Conservation (phyloP, 2,113 vertebrate species). For the Phaethornis superciliosus region DNA sequence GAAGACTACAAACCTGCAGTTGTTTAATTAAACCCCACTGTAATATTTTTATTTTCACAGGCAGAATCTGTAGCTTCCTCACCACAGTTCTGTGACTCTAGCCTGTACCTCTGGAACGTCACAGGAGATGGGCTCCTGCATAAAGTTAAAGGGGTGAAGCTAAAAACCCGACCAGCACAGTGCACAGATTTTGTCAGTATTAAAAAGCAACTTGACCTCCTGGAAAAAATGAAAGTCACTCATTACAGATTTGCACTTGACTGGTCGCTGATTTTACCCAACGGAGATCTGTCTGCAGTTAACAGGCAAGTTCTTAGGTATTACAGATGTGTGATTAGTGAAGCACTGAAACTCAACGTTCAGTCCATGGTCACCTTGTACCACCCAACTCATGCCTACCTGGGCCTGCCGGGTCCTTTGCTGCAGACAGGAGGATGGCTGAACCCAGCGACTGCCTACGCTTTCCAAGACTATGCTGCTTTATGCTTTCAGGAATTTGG, state of each 20-base stretch:
- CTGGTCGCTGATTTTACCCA: conserved; percentile 90
- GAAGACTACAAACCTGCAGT: background rate
- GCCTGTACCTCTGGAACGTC: conserved; percentile 91
- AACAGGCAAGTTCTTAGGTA: conserved; percentile 86
- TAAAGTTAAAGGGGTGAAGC: conserved; percentile 81
- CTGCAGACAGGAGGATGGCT: conserved; percentile 87
- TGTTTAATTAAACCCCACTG: background rate
- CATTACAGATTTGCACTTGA: conserved; percentile 93
- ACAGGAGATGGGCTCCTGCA: conserved; percentile 85
- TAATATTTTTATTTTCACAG: conserved; percentile 68
- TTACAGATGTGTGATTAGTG: conserved; percentile 87
- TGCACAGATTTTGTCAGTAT: conserved; percentile 92
- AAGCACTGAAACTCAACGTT: conserved; percentile 81
- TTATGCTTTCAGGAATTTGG: conserved; percentile 91
- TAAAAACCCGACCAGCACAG: conserved; percentile 83
- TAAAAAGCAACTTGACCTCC: conserved; percentile 80
- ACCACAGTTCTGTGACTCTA: conserved; percentile 89
- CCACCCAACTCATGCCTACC: conserved; percentile 82
- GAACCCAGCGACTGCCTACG: conserved; percentile 78
- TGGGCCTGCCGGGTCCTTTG: conserved; percentile 82
- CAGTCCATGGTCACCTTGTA: conserved; percentile 86
- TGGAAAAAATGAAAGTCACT: conserved; percentile 83
- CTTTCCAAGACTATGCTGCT: conserved; percentile 85
- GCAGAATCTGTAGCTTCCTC: conserved; percentile 85
- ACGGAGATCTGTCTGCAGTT: conserved; percentile 77